phyloP scores from a whole-genome alignment of 2,797 vertebrate species.

The Rhinogobio ventralis region DNA sequence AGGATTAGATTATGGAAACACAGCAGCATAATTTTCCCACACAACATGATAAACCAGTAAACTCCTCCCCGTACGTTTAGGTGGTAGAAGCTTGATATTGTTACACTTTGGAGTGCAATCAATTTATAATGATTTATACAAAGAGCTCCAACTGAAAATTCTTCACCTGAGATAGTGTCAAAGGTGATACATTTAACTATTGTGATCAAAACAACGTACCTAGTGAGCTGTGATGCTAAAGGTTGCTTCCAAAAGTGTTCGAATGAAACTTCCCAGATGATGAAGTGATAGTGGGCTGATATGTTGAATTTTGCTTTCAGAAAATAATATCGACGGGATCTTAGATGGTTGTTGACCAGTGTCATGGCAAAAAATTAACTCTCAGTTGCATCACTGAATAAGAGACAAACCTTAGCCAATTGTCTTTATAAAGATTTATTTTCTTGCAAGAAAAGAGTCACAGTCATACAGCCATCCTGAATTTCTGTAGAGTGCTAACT shows the following conservation, averaged over 20 bases:
- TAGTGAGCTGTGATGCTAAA: neutral
- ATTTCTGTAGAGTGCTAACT: no score
- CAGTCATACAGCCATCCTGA: no score
- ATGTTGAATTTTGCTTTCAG: neutral
- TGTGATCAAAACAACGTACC: neutral
- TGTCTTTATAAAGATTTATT: no score
- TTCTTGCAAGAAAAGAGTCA: no score
- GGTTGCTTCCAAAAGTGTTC: neutral
- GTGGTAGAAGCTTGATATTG: neutral
- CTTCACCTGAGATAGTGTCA: neutral
- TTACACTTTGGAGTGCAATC: neutral
- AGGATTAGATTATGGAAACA: slow-evolving; percentile 38
- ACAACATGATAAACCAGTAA: neutral
- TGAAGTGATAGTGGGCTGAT: neutral
- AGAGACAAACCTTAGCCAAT: no score
- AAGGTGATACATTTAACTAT: neutral
- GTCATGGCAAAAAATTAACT: no score
- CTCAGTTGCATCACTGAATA: no score
- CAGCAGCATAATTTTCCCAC: neutral
- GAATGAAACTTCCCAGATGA: neutral
- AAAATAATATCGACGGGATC: neutral
- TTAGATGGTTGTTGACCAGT: neutral
- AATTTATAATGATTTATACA: neutral
- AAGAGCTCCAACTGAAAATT: neutral
- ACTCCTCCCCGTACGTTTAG: slow-evolving; percentile 1